phyloP scores from a whole-genome alignment of 2,797 vertebrate genomes.

The Pseudotriccus pelzelni region DNA sequence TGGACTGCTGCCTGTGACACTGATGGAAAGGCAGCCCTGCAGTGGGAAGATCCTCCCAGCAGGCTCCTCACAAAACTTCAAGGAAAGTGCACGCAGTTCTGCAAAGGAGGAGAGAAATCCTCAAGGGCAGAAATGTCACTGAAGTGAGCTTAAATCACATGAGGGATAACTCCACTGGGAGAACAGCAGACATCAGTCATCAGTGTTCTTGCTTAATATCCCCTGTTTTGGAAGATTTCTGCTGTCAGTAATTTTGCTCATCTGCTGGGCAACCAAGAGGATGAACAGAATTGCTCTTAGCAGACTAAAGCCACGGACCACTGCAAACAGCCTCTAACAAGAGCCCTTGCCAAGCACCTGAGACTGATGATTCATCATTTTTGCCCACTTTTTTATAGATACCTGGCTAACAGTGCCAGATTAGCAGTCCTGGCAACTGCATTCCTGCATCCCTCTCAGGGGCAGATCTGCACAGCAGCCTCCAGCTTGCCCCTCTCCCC shows the following conservation, averaged over 20 bases:
- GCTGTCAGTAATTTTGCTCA: conserved; percentile 52
- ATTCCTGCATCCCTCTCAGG: background rate
- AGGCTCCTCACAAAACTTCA: background rate
- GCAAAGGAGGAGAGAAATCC: conserved; percentile 37
- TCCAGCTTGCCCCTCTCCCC: background rate
- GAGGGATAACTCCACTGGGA: conserved; percentile 30
- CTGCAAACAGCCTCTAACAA: conserved; percentile 27
- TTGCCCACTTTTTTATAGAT: background rate
- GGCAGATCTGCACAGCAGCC: background rate
- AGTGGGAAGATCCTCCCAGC: background rate
- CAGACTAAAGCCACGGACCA: conserved; percentile 23
- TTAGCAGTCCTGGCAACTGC: background rate
- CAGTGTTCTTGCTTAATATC: conserved; percentile 25
- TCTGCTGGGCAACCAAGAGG: conserved; percentile 44
- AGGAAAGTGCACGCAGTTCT: background rate
- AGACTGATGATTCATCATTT: conserved; percentile 29
- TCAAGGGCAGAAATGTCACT: conserved; percentile 53
- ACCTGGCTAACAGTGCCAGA: background rate
- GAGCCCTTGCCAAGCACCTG: conserved; percentile 13
- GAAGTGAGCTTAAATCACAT: conserved; percentile 44
- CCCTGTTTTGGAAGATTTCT: conserved; percentile 51
- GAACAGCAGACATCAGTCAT: conserved; percentile 49
- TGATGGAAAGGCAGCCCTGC: background rate
- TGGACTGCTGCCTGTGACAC: background rate
- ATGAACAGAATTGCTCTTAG: conserved; percentile 31